Evolutionary conservation across 2,888 invertebrate species (phyloP).

Genomic region (Trichacis sp.): DNA sequence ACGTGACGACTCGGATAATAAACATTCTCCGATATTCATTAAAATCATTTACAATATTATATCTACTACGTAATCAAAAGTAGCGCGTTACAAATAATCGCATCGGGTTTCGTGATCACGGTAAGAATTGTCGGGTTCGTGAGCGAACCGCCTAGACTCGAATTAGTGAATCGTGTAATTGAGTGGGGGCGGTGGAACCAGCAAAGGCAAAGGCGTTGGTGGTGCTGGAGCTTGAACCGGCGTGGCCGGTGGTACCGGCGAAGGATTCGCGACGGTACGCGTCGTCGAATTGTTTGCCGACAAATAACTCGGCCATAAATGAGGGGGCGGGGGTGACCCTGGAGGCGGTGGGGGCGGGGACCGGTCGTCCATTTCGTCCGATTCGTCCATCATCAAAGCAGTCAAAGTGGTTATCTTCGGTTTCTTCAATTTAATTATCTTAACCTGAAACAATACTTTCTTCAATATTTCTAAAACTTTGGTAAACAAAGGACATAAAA

Average conservation of each 20-base stretch:
- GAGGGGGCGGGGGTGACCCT: conserved; percentile 73
- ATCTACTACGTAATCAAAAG: neutral
- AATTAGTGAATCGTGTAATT: conserved; percentile 64
- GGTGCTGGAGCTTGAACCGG: conserved; percentile 52
- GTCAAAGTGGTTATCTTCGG: conserved; percentile 63
- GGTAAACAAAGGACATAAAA: too few relatives aligned
- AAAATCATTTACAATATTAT: neutral
- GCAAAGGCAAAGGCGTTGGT: conserved; percentile 64
- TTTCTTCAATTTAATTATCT: conserved; percentile 68
- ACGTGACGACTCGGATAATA: too few relatives aligned
- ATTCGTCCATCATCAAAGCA: conserved; percentile 67
- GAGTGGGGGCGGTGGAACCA: conserved; percentile 64
- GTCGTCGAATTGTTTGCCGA: conserved; percentile 54
- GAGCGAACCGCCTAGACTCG: conserved; percentile 52
- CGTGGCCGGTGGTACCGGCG: conserved; percentile 32
- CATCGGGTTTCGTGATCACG: neutral
- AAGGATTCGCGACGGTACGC: conserved; percentile 25
- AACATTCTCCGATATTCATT: too few relatives aligned
- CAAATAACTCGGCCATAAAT: conserved; percentile 70
- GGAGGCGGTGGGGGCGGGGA: conserved; percentile 75
- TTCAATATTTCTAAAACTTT: too few relatives aligned
- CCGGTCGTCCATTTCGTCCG: conserved; percentile 71
- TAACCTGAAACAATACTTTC: too few relatives aligned
- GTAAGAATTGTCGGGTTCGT: neutral
- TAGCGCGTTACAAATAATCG: neutral